Evolutionary conservation across 1,140 invertebrate species (phyloP).

Genomic region (Penaeus vannamei): DNA sequence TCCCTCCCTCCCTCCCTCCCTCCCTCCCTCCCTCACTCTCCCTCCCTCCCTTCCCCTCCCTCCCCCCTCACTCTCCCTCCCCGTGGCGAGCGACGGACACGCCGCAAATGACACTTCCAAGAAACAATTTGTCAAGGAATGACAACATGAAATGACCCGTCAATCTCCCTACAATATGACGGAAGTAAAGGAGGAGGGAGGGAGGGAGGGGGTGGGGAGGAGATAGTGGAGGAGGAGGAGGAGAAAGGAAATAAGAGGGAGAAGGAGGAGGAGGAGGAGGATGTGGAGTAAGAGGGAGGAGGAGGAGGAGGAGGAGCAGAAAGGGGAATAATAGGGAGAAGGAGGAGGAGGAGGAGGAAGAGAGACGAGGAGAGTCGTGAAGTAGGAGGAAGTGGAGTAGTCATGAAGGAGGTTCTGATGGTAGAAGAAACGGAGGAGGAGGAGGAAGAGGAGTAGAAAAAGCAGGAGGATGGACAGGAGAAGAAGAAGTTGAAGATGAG

Average conservation of each 20-base stretch:
- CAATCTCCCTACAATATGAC: neutral
- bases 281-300: neutral
- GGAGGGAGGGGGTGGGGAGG: neutral
- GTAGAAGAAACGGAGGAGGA: no score
- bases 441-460: no score
- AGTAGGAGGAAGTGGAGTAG: neutral
- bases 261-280: neutral
- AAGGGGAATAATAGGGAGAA: neutral
- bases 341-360: neutral
- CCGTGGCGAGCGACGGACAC: neutral
- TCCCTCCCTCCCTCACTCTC: no score
- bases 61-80: slow-evolving; percentile 36
- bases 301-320: neutral
- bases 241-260: neutral
- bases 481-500: no score
- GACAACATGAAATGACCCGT: no score
- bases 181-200: neutral
- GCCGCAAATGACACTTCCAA: neutral
- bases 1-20: no score
- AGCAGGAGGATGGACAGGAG: no score
- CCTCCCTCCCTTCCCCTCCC: neutral
- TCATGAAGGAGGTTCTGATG: neutral
- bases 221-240: neutral
- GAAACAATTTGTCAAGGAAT: no score
- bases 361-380: neutral